These are phyloP conservation scores for Pseudorhombus dupliciocellatus DNA, from an alignment of 2,113 vertebrate species.

Conservation along the genomic window DNA sequence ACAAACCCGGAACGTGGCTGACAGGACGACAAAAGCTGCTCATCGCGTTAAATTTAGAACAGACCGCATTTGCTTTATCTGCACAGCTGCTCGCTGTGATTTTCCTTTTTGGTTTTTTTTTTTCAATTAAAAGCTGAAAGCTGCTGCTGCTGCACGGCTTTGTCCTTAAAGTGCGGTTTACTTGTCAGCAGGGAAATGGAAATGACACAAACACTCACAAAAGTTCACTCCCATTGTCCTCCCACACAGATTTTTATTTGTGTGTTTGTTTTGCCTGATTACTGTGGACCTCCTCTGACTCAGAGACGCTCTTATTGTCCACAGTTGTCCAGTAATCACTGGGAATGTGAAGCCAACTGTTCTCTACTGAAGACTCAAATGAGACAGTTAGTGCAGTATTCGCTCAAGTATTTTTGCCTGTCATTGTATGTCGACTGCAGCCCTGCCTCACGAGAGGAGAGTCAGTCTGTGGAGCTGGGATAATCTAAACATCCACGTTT, in stretches of 20 bases:
- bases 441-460: too few relatives aligned
- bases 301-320: background rate
- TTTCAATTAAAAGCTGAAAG: background rate
- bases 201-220: background rate
- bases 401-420: background rate
- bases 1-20: background rate
- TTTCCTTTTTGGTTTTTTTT: too few relatives aligned
- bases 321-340: background rate
- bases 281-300: background rate
- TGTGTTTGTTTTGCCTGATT: background rate
- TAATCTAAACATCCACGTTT: background rate
- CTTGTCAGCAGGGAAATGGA: background rate
- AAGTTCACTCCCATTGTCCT: background rate
- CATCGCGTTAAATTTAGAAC: background rate
- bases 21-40: background rate
- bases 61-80: background rate
- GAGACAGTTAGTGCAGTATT: background rate
- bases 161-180: background rate
- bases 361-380: background rate
- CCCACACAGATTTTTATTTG: background rate
- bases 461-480: too few relatives aligned
- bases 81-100: conserved; percentile 4
- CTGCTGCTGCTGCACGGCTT: background rate
- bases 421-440: too few relatives aligned
- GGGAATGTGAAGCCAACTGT: background rate